A percentile compares a stretch with the other conserved stretches of the same genome.
phyloP scores from a whole-genome alignment of 1,140 invertebrate species.

The Drosophila nasuta region DNA sequence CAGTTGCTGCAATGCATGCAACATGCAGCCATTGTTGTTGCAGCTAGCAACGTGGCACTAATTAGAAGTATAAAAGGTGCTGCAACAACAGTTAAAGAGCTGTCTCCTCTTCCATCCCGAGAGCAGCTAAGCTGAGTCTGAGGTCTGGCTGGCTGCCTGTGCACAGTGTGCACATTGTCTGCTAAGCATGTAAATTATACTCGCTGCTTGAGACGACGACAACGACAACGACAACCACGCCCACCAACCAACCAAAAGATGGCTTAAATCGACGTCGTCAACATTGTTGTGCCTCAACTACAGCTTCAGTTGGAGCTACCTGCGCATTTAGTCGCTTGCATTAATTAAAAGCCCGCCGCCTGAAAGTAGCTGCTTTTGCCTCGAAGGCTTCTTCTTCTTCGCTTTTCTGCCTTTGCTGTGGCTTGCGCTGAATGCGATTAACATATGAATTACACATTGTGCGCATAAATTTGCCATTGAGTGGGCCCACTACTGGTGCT shows the following conservation, averaged over 20 bases:
- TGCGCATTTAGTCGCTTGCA: slow-evolving; percentile 72
- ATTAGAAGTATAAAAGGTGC: slow-evolving; percentile 83
- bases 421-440: slow-evolving; percentile 62
- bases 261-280: slow-evolving; percentile 2
- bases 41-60: slow-evolving; percentile 76
- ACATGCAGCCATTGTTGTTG: slow-evolving; percentile 51
- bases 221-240: slow-evolving; percentile 36
- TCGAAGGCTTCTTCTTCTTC: background rate
- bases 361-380: slow-evolving; percentile 19
- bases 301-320: slow-evolving; percentile 34
- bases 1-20: slow-evolving; percentile 62
- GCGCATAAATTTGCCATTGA: slow-evolving; percentile 80
- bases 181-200: slow-evolving; percentile 74
- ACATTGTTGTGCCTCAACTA: background rate
- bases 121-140: background rate
- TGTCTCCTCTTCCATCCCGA: slow-evolving; percentile 20
- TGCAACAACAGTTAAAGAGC: slow-evolving; percentile 68
- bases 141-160: slow-evolving; percentile 25
- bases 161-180: slow-evolving; percentile 62
- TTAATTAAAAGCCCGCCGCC: slow-evolving; percentile 73
- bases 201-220: slow-evolving; percentile 59
- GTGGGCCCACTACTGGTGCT: slow-evolving; percentile 1
- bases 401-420: slow-evolving; percentile 1
- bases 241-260: background rate
- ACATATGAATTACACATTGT: slow-evolving; percentile 82